Evolutionary conservation across 2,888 invertebrate species (phyloP).

Genomic region (Ischnura elegans): DNA sequence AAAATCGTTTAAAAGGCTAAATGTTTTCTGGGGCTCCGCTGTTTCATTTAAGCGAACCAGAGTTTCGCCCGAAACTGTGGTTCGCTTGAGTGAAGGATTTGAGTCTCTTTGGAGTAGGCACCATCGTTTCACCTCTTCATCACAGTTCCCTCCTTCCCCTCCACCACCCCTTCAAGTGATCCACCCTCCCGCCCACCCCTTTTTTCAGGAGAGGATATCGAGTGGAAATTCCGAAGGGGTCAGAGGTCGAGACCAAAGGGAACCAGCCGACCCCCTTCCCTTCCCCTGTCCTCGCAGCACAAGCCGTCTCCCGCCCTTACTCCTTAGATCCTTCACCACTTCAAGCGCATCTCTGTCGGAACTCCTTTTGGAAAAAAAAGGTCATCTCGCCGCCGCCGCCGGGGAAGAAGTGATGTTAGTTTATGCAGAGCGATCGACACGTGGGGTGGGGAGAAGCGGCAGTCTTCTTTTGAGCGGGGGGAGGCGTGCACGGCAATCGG

Average conservation of each 20-base stretch:
- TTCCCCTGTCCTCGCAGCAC: neutral
- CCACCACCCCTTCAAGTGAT: neutral
- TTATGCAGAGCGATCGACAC: conserved; percentile 7
- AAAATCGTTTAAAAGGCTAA: too few species aligned
- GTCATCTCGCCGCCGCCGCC: conserved; percentile 49
- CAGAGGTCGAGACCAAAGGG: conserved; percentile 63
- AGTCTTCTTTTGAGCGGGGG: neutral
- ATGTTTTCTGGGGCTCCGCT: too few species aligned
- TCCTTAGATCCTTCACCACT: neutral
- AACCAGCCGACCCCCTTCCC: neutral
- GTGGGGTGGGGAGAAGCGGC: neutral
- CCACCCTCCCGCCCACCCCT: neutral
- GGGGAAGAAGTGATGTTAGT: neutral
- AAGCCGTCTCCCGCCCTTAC: neutral
- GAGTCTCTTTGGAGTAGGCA: conserved; percentile 4
- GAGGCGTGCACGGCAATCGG: neutral
- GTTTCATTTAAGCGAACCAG: too few species aligned
- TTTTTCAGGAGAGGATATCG: neutral
- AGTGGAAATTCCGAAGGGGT: conserved; percentile 62
- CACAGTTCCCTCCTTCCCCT: neutral
- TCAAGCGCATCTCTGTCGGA: neutral
- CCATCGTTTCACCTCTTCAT: conserved; percentile 62
- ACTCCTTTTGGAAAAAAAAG: conserved; percentile 18
- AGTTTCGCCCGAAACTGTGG: too few species aligned
- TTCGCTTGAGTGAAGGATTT: too few species aligned